Evolutionary conservation across 2,888 invertebrate genomes (phyloP), one percentile per base, ranked within the genome.

Genomic region (Thecophora atra): DNA sequence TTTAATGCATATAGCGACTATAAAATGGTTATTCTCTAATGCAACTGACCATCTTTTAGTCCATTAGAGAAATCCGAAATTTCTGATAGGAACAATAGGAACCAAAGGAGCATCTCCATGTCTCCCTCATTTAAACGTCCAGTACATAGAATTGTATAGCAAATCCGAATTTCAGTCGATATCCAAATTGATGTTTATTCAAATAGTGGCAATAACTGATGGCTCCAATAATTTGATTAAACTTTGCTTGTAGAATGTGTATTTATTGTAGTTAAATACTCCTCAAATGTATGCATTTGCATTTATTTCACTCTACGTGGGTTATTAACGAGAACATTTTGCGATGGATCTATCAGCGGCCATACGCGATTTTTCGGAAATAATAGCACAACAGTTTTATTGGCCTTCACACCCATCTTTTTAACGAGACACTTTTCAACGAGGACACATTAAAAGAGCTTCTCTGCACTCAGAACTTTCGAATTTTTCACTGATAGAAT

Each of bases 1-100:
- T n/a, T n/a, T n/a, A n/a, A n/a, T n/a, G n/a, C n/a, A n/a, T n/a
- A n/a, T n/a, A n/a, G n/a, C n/a, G n/a, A n/a, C n/a, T n/a, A n/a
- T n/a, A n/a, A n/a, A n/a, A n/a, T n/a, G n/a, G n/a, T n/a, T n/a
- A 54, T 42, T 11, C 7, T 62, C n/a, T 15, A 62, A 42, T 47
- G 21, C 11, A 51, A 70, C 70, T 62, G 44, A 70, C 70, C 70
- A 70, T 70, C 70, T 19, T 70, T 70, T 70, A 70, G 52, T 52
- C 63, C 70, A 17, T 51, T 15, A 37, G 70, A 70, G 51, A 52
- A 52, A 63, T 70, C 70, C 70, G 52, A 52, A 37, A 70, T 63
- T 70, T 70, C 70, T 52, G 63, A 70, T 70, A 70, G 70, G 62
- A 70, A 70, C 63, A 70, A 63, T 70, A 70, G 51, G 63, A 70